These are phyloP conservation scores for Agrochola litura DNA, from an alignment of 2,888 invertebrate genomes.

Conservation along the genomic window DNA sequence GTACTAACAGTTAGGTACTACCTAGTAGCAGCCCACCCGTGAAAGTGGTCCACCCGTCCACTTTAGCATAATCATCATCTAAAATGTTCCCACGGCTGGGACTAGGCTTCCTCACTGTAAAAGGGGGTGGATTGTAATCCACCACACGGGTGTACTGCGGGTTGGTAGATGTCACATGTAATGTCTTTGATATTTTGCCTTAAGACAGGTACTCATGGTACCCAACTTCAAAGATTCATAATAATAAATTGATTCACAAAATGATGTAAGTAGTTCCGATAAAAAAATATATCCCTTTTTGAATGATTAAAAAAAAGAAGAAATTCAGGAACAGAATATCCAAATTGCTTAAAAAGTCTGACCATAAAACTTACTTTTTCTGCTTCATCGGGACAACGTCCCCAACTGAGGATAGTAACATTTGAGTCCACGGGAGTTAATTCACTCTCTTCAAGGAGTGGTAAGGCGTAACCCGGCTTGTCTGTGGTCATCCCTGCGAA, in stretches of 20 bases:
- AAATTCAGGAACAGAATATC: background rate
- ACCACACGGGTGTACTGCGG: background rate
- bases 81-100: background rate
- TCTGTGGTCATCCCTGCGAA: constrained; percentile 80
- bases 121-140: background rate
- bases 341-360: background rate
- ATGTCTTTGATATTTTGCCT: background rate
- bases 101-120: background rate
- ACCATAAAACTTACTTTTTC: constrained; percentile 33
- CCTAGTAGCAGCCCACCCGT: background rate
- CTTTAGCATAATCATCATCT: background rate
- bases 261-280: background rate
- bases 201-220: too few species aligned
- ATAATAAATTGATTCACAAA: background rate
- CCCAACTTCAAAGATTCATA: background rate
- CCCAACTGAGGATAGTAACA: constrained; percentile 80
- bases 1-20: background rate
- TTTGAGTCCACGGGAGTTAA: constrained; percentile 74
- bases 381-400: constrained; percentile 59
- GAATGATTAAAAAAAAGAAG: background rate
- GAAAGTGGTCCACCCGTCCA: background rate
- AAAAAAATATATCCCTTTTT: background rate
- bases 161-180: too few species aligned
- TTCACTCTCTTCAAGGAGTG: constrained; percentile 70
- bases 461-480: constrained; percentile 76